Conservation (phyloP, 2,888 invertebrate species). For the Ophion costatus region DNA sequence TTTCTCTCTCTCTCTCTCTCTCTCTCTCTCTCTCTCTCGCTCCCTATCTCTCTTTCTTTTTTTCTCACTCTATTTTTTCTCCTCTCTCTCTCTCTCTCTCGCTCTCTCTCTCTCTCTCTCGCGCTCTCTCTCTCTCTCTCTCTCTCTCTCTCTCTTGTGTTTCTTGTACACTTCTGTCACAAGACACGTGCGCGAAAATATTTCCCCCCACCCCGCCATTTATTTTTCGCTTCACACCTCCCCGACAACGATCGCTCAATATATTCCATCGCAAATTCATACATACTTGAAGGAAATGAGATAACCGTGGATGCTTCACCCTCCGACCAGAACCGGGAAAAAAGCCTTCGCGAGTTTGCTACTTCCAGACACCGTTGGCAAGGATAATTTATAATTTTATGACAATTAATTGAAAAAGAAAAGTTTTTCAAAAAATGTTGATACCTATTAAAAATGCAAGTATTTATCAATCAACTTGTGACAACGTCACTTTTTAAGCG, state of each 20-base stretch:
- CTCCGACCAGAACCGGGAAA: not conserved
- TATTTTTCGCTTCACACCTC: constrained; percentile 26
- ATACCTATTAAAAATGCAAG: too few relatives aligned
- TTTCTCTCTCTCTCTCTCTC: constrained; percentile 1
- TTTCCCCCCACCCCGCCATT: not conserved
- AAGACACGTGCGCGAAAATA: constrained; percentile 58
- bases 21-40: too few relatives aligned
- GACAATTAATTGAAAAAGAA: too few relatives aligned
- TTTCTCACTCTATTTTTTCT: too few relatives aligned
- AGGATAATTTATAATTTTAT: too few relatives aligned
- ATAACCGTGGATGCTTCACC: not conserved
- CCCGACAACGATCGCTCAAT: constrained; percentile 20
- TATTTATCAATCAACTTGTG: too few relatives aligned
- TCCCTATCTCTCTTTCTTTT: too few relatives aligned
- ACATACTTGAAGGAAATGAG: not conserved
- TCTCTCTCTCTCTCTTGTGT: not conserved
- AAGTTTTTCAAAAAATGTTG: too few relatives aligned
- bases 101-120: not conserved
- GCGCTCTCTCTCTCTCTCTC: not conserved
- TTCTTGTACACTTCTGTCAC: constrained; percentile 23
- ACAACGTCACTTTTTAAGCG: too few relatives aligned
- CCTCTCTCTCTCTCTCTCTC: not conserved
- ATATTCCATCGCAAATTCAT: constrained; percentile 31
- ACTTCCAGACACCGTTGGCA: too few relatives aligned
- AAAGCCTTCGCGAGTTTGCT: not conserved